Evolutionary conservation across 2,113 vertebrate genomes (phyloP).

Genomic region (Carollia perspicillata): DNA sequence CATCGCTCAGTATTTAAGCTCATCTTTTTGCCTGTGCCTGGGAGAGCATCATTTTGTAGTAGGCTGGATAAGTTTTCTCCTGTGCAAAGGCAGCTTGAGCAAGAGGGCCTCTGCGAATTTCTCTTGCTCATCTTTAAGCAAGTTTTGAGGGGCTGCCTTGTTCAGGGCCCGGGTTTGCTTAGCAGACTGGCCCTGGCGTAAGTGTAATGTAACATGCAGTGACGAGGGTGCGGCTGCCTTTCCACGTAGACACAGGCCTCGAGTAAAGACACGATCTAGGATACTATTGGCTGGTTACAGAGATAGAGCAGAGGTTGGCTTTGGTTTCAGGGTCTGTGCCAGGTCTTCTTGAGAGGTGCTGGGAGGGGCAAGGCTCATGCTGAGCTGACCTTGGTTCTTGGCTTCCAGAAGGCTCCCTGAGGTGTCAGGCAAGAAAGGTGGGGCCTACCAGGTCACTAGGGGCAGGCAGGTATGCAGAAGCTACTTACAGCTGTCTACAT

Average conservation of each 20-base stretch:
- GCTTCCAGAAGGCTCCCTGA: neutral
- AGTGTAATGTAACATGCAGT: neutral
- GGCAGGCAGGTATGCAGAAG: neutral
- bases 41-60: rapidly evolving
- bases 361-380: neutral
- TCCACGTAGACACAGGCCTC: neutral
- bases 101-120: constrained; percentile 44
- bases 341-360: neutral
- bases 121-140: neutral
- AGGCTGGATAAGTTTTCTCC: constrained; percentile 16
- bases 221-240: neutral
- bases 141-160: neutral
- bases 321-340: neutral
- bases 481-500: too few relatives aligned
- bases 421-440: neutral
- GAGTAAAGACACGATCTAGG: neutral
- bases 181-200: neutral
- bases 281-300: neutral
- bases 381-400: neutral
- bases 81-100: neutral
- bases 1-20: neutral
- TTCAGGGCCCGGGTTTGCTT: neutral
- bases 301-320: neutral
- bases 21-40: neutral
- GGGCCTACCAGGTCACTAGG: neutral